These are phyloP conservation scores for Drosophila subsilvestris DNA, from an alignment of 2,888 invertebrate species.

Conservation along the genomic window DNA sequence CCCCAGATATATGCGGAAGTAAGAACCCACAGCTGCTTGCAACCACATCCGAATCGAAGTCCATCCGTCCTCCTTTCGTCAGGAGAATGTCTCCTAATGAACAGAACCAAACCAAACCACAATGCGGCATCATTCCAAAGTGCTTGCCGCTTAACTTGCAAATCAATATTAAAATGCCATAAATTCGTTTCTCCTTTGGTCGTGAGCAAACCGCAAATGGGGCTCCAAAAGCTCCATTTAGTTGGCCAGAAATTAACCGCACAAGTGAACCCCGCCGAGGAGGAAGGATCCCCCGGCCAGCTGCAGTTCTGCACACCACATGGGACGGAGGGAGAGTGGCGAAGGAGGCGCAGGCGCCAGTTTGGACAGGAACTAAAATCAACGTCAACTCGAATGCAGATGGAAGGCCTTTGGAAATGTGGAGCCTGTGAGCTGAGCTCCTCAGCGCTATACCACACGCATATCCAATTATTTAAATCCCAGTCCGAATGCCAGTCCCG, in stretches of 20 bases:
- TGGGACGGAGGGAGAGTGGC: background rate
- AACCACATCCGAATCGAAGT: constrained; percentile 19
- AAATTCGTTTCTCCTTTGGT: constrained; percentile 28
- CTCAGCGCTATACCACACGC: constrained; percentile 69
- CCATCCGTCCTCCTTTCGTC: background rate
- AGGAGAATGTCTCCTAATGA: constrained; percentile 34
- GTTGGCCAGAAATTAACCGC: constrained; percentile 42
- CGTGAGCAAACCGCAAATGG: constrained; percentile 28
- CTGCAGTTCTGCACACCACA: constrained; percentile 12
- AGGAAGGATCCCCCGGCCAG: constrained; percentile 9
- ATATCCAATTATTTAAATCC: constrained; percentile 82
- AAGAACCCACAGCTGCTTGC: background rate
- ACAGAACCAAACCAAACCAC: constrained; percentile 14
- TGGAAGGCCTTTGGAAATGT: constrained; percentile 42
- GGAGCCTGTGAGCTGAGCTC: constrained; percentile 31
- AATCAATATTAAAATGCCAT: constrained; percentile 61
- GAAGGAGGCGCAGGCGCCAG: constrained; percentile 25
- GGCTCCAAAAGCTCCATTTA: constrained; percentile 31
- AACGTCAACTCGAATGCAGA: constrained; percentile 44
- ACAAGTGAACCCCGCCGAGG: constrained; percentile 25
- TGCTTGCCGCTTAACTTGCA: constrained; percentile 42
- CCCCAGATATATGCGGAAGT: background rate
- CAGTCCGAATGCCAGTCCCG: constrained; percentile 9
- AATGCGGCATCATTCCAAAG: constrained; percentile 2
- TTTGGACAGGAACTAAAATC: constrained; percentile 44